Conservation (phyloP, 2,113 vertebrate species). For the Mormoops blainvillei region DNA sequence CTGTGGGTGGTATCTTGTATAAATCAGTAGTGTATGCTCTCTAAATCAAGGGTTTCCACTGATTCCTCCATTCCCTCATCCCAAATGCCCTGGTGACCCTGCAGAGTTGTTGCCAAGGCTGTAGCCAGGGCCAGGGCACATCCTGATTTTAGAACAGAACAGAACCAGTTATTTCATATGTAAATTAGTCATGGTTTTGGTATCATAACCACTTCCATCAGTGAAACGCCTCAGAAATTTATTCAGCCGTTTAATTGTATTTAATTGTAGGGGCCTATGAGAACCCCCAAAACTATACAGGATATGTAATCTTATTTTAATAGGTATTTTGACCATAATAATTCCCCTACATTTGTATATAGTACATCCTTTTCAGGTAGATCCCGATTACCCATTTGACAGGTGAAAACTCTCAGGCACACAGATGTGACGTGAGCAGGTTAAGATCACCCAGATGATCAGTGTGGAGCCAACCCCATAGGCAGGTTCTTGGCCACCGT, state of each 20-base stretch:
- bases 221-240: not conserved
- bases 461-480: accelerated
- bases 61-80: not conserved
- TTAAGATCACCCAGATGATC: not conserved
- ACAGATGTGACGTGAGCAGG: not conserved
- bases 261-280: not conserved
- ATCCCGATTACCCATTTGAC: not conserved
- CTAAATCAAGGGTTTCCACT: not conserved
- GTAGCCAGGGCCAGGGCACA: not conserved
- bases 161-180: not conserved
- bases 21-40: accelerated
- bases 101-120: not conserved
- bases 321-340: not conserved
- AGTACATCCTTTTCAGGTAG: not conserved
- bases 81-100: not conserved
- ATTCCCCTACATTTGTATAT: not conserved
- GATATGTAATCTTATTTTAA: not conserved
- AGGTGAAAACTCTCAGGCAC: not conserved
- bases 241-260: not conserved
- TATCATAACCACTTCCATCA: not conserved
- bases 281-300: not conserved
- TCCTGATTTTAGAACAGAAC: not conserved
- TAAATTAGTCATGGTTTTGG: not conserved
- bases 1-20: not conserved
- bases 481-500: not conserved